Conservation (phyloP, 2,888 invertebrate genomes). For the Campopleginae sp. region DNA sequence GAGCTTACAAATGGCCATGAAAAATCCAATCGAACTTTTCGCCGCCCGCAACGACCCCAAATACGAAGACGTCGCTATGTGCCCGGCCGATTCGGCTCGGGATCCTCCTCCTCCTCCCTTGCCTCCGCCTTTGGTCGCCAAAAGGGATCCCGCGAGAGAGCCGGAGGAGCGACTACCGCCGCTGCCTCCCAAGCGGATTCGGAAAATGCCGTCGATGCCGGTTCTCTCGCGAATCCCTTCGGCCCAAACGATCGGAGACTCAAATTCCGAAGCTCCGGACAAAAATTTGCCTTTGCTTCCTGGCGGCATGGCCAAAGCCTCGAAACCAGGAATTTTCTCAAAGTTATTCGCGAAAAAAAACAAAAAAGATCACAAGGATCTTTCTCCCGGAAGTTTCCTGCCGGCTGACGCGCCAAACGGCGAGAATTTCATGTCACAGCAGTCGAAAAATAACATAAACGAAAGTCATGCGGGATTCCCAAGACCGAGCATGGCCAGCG, state of each 20-base stretch:
- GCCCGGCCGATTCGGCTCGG: slow-evolving; percentile 80
- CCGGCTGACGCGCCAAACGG: slow-evolving; percentile 59
- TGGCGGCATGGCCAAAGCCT: slow-evolving; percentile 85
- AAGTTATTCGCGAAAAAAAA: slow-evolving; percentile 87
- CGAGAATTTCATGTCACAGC: slow-evolving; percentile 64
- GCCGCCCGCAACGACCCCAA: slow-evolving; percentile 84
- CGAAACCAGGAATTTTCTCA: slow-evolving; percentile 88
- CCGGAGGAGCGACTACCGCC: slow-evolving; percentile 90
- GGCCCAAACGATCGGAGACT: slow-evolving; percentile 69
- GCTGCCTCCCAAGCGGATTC: slow-evolving; percentile 90
- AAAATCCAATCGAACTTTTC: slow-evolving; percentile 89
- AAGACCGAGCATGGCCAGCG: slow-evolving; percentile 75
- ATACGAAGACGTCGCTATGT: slow-evolving; percentile 86
- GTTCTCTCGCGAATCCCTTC: slow-evolving; percentile 78
- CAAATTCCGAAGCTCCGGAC: slow-evolving; percentile 83
- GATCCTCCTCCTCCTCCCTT: neutral
- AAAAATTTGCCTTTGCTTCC: slow-evolving; percentile 86
- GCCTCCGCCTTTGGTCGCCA: slow-evolving; percentile 78
- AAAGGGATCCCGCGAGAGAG: slow-evolving; percentile 85
- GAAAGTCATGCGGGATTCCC: slow-evolving; percentile 69
- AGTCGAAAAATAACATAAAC: slow-evolving; percentile 64
- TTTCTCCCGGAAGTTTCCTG: neutral
- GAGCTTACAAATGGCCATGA: slow-evolving; percentile 93
- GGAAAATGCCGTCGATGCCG: slow-evolving; percentile 82
- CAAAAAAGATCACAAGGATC: slow-evolving; percentile 83